A percentile compares a stretch with the other conserved stretches of the same genome.
Evolutionary conservation across 2,113 vertebrate species (phyloP).

Genomic region (Dipodomys ordii): DNA sequence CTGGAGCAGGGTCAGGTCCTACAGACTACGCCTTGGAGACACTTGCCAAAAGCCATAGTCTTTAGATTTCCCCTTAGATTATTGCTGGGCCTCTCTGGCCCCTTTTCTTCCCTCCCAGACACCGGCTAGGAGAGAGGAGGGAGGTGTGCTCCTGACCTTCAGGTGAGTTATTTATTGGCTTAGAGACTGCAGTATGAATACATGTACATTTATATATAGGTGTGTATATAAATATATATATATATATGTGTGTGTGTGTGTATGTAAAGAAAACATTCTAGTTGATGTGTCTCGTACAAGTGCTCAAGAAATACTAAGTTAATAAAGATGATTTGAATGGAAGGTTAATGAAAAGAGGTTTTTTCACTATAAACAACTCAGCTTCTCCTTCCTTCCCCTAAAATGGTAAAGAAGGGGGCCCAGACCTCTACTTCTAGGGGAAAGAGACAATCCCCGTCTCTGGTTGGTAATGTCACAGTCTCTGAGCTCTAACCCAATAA

Average conservation of each 20-base stretch:
- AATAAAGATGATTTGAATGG: conserved; percentile 25
- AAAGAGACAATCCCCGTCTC: not conserved
- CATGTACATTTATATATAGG: too few species aligned
- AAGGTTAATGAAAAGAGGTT: not conserved
- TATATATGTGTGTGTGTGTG: too few species aligned
- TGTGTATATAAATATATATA: too few species aligned
- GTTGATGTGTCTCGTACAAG: not conserved
- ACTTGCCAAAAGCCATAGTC: not conserved
- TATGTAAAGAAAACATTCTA: not conserved
- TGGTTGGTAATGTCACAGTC: not conserved
- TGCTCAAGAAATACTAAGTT: conserved; percentile 22
- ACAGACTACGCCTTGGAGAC: not conserved
- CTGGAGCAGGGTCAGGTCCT: conserved; percentile 9
- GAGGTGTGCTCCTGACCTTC: conserved; percentile 8
- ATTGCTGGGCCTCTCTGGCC: not conserved
- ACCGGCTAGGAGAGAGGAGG: too few species aligned
- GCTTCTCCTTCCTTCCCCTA: not conserved
- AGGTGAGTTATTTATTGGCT: conserved; percentile 49
- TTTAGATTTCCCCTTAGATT: not conserved
- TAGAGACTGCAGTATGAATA: not conserved
- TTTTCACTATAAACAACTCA: not conserved
- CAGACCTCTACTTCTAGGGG: not conserved
- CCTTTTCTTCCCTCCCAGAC: not conserved
- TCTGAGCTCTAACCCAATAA: not conserved
- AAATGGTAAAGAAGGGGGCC: not conserved